These are phyloP conservation scores for Dendrolimus pini DNA, from an alignment of 2,888 invertebrate species.

Conservation along the genomic window DNA sequence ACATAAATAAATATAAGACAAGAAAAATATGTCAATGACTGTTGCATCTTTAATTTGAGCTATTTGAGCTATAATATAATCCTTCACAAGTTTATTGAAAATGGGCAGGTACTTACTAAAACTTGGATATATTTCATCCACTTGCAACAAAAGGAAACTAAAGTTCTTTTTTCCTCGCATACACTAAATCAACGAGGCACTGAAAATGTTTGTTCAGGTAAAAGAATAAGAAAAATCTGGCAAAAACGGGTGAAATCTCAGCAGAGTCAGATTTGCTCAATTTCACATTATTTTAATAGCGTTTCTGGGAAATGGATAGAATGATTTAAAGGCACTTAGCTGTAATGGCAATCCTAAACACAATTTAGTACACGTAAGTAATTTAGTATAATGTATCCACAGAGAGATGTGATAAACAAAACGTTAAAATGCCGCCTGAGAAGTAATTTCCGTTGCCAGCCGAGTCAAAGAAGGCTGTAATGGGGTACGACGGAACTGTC, in stretches of 20 bases:
- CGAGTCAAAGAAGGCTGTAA: neutral
- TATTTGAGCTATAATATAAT: no score
- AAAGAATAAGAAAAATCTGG: neutral
- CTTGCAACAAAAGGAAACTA: neutral
- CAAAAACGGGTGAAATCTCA: neutral
- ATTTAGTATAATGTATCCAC: neutral
- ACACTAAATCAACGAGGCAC: neutral
- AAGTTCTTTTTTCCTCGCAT: neutral
- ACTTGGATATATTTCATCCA: neutral
- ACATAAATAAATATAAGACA: no score
- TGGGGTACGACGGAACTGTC: neutral
- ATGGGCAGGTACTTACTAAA: neutral
- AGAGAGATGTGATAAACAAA: neutral
- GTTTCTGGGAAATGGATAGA: slow-evolving; percentile 4
- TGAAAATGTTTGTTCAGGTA: neutral
- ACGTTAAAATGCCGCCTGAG: neutral
- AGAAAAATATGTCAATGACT: no score
- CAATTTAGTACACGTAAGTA: neutral
- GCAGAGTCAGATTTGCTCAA: neutral
- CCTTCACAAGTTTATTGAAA: no score
- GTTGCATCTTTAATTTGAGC: no score
- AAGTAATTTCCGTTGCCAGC: neutral
- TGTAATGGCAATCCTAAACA: neutral
- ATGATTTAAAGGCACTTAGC: slow-evolving; percentile 2
- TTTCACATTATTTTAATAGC: neutral